A percentile compares a stretch with the other conserved stretches of the same genome.
phyloP scores from a whole-genome alignment of 2,888 invertebrate species.

The Cephus runcator region DNA sequence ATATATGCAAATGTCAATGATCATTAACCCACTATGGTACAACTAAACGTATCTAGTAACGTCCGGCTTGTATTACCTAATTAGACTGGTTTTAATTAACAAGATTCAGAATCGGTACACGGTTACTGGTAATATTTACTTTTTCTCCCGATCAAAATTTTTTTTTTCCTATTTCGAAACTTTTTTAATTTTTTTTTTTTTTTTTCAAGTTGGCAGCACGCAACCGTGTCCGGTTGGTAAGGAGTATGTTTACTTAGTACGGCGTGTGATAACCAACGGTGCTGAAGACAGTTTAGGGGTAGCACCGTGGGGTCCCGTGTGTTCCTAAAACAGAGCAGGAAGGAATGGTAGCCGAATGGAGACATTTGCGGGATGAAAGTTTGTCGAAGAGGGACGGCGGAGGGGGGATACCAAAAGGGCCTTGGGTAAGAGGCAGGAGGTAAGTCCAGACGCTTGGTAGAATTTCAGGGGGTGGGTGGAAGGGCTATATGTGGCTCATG shows the following conservation, averaged over 20 bases:
- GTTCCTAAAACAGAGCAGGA: not conserved
- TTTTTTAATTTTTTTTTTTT: no score
- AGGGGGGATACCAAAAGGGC: not conserved
- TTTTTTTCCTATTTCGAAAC: no score
- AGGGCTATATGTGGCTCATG: not conserved
- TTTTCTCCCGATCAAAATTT: no score
- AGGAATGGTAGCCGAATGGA: not conserved
- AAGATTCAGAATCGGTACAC: constrained; percentile 23
- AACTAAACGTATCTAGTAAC: not conserved
- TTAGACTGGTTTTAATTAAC: constrained; percentile 33
- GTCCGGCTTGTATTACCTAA: constrained; percentile 38
- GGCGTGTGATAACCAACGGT: not conserved
- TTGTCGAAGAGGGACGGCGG: not conserved
- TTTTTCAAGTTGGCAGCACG: no score
- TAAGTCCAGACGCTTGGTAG: not conserved
- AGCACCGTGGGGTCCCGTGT: not conserved
- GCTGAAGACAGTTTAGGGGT: not conserved
- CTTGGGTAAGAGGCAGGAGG: not conserved
- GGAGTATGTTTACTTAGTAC: not conserved
- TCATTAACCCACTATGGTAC: constrained; percentile 32
- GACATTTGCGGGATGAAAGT: not conserved
- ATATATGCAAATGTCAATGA: constrained; percentile 37
- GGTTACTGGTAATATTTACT: not conserved
- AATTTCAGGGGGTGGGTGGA: not conserved
- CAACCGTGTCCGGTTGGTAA: not conserved